These are phyloP conservation scores for Adineta ricciae DNA, from an alignment of 2,888 invertebrate species.

Conservation along the genomic window DNA sequence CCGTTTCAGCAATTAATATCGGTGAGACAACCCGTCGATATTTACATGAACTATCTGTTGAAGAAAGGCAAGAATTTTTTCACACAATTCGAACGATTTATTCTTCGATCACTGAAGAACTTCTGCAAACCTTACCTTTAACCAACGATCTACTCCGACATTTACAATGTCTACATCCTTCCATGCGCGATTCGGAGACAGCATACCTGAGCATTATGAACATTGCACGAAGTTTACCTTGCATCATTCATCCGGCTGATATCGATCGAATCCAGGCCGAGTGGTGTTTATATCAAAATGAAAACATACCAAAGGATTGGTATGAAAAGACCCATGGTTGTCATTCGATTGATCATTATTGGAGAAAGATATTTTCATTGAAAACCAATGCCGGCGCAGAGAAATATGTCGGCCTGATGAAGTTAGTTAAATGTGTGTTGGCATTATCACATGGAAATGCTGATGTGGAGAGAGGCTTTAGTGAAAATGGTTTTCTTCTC, in stretches of 20 bases:
- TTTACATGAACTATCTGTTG: neutral
- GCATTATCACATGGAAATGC: constrained; percentile 18
- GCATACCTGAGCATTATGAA: neutral
- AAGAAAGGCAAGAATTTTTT: neutral
- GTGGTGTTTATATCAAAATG: neutral
- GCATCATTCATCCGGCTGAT: neutral
- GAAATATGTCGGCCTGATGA: neutral
- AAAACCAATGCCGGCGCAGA: neutral
- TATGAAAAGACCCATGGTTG: neutral
- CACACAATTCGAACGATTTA: neutral
- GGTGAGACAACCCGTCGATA: neutral
- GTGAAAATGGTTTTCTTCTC: neutral
- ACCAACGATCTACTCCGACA: neutral
- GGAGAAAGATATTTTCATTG: neutral
- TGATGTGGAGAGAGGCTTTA: neutral
- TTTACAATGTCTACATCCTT: neutral
- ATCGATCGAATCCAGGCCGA: neutral
- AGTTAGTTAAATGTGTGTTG: neutral
- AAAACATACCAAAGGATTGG: neutral
- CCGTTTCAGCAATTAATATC: neutral
- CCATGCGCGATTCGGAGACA: neutral
- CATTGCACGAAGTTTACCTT: neutral
- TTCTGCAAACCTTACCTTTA: neutral
- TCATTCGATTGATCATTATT: constrained; percentile 13
- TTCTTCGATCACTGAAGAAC: neutral